Conservation (phyloP, 2,888 invertebrate genomes). For the Acleris cristana region DNA sequence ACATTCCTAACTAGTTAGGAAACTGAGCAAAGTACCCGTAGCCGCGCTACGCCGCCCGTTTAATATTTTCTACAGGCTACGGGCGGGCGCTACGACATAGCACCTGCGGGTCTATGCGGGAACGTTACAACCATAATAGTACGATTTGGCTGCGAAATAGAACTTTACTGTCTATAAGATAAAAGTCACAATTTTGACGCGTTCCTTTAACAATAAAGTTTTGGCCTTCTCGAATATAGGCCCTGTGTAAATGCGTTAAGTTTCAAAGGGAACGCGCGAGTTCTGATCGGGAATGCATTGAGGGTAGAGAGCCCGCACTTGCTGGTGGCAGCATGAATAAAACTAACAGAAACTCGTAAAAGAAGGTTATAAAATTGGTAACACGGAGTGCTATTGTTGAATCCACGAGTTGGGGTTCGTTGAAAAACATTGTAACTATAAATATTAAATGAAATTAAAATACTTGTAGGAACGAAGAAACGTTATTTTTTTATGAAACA, state of each 20-base stretch:
- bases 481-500: too few species aligned
- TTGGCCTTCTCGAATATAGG: too few species aligned
- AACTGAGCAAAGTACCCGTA: conserved; percentile 1
- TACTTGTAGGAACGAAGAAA: background rate
- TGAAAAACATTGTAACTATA: background rate
- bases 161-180: too few species aligned
- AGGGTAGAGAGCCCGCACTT: conserved; percentile 10
- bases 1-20: background rate
- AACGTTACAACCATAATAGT: too few species aligned
- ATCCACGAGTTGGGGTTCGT: background rate
- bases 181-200: too few species aligned
- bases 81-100: conserved; percentile 6
- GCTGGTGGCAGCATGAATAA: conserved; percentile 8
- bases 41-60: conserved; percentile 10
- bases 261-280: conserved; percentile 25
- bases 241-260: conserved; percentile 14
- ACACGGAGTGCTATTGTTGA: conserved; percentile 1
- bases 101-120: conserved; percentile 3
- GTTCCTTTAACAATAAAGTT: too few species aligned
- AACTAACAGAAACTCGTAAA: conserved; percentile 28
- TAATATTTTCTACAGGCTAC: conserved; percentile 1
- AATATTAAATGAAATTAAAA: background rate
- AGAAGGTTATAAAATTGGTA: conserved; percentile 23
- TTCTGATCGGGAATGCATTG: conserved; percentile 27
- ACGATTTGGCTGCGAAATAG: too few species aligned